phyloP scores from a whole-genome alignment of 1,140 invertebrate species.

The Notospermus geniculatus region DNA sequence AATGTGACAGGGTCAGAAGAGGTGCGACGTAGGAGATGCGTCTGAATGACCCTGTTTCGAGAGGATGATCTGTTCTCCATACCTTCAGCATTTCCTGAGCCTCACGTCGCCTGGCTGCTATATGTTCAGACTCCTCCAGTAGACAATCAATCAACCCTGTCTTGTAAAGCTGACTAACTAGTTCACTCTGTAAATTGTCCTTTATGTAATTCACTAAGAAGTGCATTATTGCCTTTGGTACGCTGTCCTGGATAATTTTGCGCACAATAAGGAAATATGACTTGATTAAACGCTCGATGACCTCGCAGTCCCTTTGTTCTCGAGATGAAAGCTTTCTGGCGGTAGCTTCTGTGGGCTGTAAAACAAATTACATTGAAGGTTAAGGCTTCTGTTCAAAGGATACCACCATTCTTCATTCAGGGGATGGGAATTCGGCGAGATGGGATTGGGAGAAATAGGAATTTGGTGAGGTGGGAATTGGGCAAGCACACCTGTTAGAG shows the following conservation, averaged over 20 bases:
- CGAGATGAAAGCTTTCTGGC: conserved; percentile 79
- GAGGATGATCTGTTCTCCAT: conserved; percentile 27
- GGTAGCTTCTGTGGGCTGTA: conserved; percentile 40
- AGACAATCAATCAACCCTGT: conserved; percentile 90
- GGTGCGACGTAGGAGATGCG: no score
- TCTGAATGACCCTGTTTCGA: not conserved
- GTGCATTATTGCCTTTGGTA: conserved; percentile 99
- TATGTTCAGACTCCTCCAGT: conserved; percentile 94
- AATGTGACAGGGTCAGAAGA: no score
- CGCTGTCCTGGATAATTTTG: conserved; percentile 97
- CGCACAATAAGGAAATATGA: conserved; percentile 98
- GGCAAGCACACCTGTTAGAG: no score
- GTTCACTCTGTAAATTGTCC: conserved; percentile 96
- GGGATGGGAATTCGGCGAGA: no score
- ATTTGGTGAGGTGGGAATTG: no score
- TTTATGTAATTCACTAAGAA: conserved; percentile 98
- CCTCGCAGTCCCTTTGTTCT: conserved; percentile 94
- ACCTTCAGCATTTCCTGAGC: conserved; percentile 97
- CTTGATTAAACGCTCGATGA: conserved; percentile 95
- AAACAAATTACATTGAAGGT: conserved; percentile 17
- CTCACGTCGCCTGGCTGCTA: conserved; percentile 91
- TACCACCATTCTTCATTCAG: no score
- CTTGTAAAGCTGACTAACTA: conserved; percentile 97
- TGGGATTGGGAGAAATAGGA: no score
- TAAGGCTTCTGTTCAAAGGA: no score